phyloP scores from a whole-genome alignment of 2,113 vertebrate genomes.

The Solea solea region DNA sequence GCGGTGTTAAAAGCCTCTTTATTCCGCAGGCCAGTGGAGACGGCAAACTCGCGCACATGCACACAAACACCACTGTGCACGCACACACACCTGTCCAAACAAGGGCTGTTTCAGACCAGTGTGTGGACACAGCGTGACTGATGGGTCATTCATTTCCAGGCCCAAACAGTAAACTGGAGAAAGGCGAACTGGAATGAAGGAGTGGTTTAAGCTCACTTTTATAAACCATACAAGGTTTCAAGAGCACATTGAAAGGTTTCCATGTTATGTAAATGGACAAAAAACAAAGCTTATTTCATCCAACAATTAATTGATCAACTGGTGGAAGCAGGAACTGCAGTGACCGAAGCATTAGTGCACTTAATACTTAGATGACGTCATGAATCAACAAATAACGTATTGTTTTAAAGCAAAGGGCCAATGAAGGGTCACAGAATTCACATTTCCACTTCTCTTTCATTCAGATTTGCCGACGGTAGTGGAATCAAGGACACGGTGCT shows the following conservation, averaged over 20 bases:
- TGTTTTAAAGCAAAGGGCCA: neutral
- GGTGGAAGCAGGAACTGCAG: neutral
- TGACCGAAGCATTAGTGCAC: neutral
- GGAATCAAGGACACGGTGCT: conserved; percentile 23
- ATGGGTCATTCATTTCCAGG: conserved; percentile 65
- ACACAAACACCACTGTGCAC: conserved; percentile 18
- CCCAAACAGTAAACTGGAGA: conserved; percentile 35
- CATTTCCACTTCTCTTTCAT: conserved; percentile 1
- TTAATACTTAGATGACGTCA: neutral
- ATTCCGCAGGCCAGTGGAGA: conserved; percentile 23
- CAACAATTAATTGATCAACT: neutral
- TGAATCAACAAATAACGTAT: no score
- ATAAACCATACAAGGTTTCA: neutral
- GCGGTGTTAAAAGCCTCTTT: conserved; percentile 23
- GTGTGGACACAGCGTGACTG: conserved; percentile 54
- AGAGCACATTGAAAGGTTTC: neutral
- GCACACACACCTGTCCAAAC: conserved; percentile 79
- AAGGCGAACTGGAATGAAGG: conserved; percentile 20
- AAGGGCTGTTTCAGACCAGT: conserved; percentile 50
- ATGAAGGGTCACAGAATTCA: neutral
- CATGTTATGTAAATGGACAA: neutral
- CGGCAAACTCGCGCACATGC: conserved; percentile 24
- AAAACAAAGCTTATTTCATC: neutral
- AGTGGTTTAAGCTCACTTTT: neutral
- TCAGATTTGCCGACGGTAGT: neutral